These are phyloP conservation scores for Xylocampa areola DNA, from an alignment of 2,888 invertebrate genomes.

Conservation along the genomic window DNA sequence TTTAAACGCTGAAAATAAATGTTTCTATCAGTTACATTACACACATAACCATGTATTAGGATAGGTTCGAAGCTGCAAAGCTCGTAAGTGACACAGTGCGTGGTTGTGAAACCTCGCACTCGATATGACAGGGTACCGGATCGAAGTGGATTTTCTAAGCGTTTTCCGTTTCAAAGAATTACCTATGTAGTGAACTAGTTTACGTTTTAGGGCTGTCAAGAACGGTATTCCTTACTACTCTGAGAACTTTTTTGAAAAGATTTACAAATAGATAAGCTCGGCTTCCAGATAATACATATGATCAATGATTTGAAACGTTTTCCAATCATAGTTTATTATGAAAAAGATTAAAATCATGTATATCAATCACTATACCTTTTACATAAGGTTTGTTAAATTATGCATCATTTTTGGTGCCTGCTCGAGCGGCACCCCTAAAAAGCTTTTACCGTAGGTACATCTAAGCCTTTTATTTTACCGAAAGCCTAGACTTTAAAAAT, in stretches of 20 bases:
- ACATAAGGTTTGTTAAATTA: neutral
- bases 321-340: too few species aligned
- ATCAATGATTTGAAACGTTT: too few species aligned
- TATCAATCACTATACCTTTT: neutral
- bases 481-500: slow-evolving; percentile 36
- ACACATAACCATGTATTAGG: too few species aligned
- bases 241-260: too few species aligned
- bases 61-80: slow-evolving; percentile 23
- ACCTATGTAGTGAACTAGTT: slow-evolving; percentile 10
- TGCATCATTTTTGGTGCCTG: neutral
- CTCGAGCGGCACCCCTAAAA: slow-evolving; percentile 21
- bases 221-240: neutral
- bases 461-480: slow-evolving; percentile 14
- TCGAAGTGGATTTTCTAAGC: slow-evolving; percentile 6
- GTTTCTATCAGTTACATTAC: too few species aligned
- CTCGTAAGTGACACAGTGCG: slow-evolving; percentile 23
- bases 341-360: too few species aligned
- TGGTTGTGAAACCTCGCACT: slow-evolving; percentile 36
- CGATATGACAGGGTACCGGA: slow-evolving; percentile 14
- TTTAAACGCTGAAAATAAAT: too few species aligned
- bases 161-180: slow-evolving; percentile 35
- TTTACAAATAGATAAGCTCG: too few species aligned
- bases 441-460: slow-evolving; percentile 47
- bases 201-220: slow-evolving; percentile 7
- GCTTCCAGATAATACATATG: too few species aligned